Conservation (phyloP, 1,140 invertebrate species). For the Lucilia sericata region DNA sequence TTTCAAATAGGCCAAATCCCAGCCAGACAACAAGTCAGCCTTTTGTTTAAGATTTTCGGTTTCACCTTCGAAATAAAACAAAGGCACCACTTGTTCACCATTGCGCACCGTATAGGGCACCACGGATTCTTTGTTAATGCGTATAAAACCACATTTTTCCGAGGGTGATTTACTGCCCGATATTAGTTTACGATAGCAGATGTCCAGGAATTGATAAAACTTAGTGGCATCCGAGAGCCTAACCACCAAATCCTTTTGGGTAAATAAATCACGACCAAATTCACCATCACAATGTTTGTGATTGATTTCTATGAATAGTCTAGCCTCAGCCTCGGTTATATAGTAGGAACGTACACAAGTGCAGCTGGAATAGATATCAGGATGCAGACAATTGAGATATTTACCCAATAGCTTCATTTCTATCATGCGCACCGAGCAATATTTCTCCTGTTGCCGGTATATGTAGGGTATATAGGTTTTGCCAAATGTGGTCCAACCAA, state of each 20-base stretch:
- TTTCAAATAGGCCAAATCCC: conserved; percentile 92
- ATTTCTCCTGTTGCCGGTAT: conserved; percentile 84
- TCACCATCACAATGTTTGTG: conserved; percentile 89
- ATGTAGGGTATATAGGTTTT: conserved; percentile 90
- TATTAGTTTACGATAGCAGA: conserved; percentile 86
- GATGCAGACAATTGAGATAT: conserved; percentile 84
- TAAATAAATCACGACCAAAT: conserved; percentile 91
- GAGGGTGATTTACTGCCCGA: conserved; percentile 75
- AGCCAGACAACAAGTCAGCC: conserved; percentile 85
- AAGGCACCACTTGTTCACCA: conserved; percentile 86
- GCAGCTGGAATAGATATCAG: conserved; percentile 85
- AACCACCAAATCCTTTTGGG: conserved; percentile 90
- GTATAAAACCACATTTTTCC: conserved; percentile 91
- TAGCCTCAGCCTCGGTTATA: conserved; percentile 90
- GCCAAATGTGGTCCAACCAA: conserved; percentile 90
- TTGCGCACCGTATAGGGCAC: conserved; percentile 91
- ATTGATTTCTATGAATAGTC: conserved; percentile 94
- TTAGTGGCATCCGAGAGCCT: conserved; percentile 86
- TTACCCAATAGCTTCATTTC: conserved; percentile 89
- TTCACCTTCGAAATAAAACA: conserved; percentile 95
- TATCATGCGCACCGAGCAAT: conserved; percentile 91
- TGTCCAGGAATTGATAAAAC: conserved; percentile 91
- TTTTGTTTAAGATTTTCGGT: conserved; percentile 89
- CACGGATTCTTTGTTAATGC: conserved; percentile 93
- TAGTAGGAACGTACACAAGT: conserved; percentile 93